Conservation (phyloP, 1,140 invertebrate genomes). For the Branchinecta lindahli region DNA sequence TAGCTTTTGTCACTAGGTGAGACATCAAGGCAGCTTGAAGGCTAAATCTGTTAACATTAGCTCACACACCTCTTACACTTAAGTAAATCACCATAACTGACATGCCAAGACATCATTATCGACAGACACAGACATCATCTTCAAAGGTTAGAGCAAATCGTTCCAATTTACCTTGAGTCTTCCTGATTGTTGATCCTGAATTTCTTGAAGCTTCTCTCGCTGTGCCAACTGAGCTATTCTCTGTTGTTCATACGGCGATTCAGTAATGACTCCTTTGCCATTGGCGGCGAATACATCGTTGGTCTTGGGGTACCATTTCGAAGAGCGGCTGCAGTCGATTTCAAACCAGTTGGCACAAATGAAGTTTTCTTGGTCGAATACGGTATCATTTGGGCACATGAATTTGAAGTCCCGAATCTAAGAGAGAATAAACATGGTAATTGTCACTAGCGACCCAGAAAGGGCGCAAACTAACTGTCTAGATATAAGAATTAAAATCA, state of each 20-base stretch:
- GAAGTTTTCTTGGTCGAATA: slow-evolving; percentile 80
- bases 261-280: background rate
- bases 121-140: too few species aligned
- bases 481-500: too few species aligned
- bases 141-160: too few species aligned
- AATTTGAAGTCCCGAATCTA: slow-evolving; percentile 63
- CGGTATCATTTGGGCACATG: slow-evolving; percentile 75
- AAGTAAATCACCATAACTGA: too few species aligned
- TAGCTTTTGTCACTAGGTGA: too few species aligned
- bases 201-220: background rate
- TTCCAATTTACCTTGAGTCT: background rate
- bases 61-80: too few species aligned
- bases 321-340: slow-evolving; percentile 61
- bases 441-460: background rate
- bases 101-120: too few species aligned
- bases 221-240: background rate
- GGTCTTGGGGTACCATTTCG: slow-evolving; percentile 51
- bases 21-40: too few species aligned
- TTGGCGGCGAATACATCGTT: background rate
- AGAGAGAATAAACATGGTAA: slow-evolving; percentile 21
- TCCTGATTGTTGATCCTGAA: slow-evolving; percentile 6
- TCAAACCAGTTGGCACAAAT: slow-evolving; percentile 81
- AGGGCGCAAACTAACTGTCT: too few species aligned
- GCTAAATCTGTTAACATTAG: too few species aligned
- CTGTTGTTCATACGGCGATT: background rate